Evolutionary conservation across 1,140 invertebrate species (phyloP), one percentile per base, ranked within the genome.

Genomic region (Brachionus sp.): DNA sequence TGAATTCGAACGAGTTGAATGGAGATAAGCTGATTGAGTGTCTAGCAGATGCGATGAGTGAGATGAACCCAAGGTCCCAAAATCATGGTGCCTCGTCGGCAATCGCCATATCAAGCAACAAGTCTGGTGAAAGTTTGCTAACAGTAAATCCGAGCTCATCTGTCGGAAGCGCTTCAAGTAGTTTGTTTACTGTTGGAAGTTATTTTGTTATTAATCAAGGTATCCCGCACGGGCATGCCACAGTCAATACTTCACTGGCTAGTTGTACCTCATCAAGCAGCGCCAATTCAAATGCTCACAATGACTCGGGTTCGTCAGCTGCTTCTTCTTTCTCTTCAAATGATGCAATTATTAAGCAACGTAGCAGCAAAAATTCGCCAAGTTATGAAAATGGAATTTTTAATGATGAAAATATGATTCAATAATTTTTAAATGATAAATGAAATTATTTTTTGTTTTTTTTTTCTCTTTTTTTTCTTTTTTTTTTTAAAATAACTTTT

Each of bases 331-430:
- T 70, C n/a, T 53, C 50, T 16, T 53, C 50, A 0, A 70, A 70
- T 16, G 66, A 70, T 19, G 29, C 35, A 5, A 42, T 70, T 35
- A 35, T 70, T 0, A 70, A 70, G 16, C 66, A 70, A 5, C 13
- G n/a, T n/a, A n/a, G 66, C 6, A 70, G 33, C 33, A 70, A 70
- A 70, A 70, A 70, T 70, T 37, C 35, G 66, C 29, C 29, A 13
- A 29, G 44, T 10, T 44, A 25, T 19, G 37, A 75, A 75, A 44
- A 19, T 5, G 25, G 37, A 46, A 75, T 75, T 23, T 44, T 75
- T 46, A 19, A 75, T 75, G 70, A 75, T 75, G 70, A 75, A 75
- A 75, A 50, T 29, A 44, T 75, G 33, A 44, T 44, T 44, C 70
- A 75, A 75, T 75, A 44, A 66, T 66, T 33, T 66, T 66, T 33